These are phyloP conservation scores for Rugalucina vietnamica DNA, from an alignment of 2,888 invertebrate genomes.

Conservation along the genomic window DNA sequence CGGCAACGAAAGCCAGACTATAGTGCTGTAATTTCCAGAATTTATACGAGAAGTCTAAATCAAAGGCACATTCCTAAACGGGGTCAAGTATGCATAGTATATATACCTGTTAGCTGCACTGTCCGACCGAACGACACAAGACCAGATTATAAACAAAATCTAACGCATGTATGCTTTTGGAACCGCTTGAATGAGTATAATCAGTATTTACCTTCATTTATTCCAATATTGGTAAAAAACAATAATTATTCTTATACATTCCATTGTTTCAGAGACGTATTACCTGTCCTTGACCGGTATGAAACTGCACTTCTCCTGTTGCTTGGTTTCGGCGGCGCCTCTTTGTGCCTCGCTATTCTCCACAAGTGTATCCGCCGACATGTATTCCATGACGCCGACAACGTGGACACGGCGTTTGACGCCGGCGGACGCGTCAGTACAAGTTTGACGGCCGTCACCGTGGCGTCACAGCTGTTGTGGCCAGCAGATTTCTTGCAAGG, in stretches of 20 bases:
- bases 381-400: slow-evolving; percentile 72
- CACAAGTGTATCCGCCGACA: slow-evolving; percentile 68
- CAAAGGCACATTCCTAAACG: too few species aligned
- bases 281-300: slow-evolving; percentile 64
- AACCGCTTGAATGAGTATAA: neutral
- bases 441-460: slow-evolving; percentile 73
- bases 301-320: slow-evolving; percentile 70
- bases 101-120: too few species aligned
- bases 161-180: neutral
- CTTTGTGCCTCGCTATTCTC: slow-evolving; percentile 69
- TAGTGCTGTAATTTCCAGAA: too few species aligned
- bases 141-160: too few species aligned
- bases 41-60: too few species aligned
- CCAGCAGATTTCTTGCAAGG: slow-evolving; percentile 74
- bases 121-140: too few species aligned
- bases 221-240: too few species aligned
- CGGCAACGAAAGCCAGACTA: too few species aligned
- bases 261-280: slow-evolving; percentile 22
- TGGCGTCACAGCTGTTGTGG: slow-evolving; percentile 75
- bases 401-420: slow-evolving; percentile 75
- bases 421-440: slow-evolving; percentile 73
- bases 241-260: neutral
- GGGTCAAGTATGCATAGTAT: too few species aligned
- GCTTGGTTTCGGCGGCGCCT: slow-evolving; percentile 74
- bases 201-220: neutral